A percentile compares a stretch with the other conserved stretches of the same genome.
Evolutionary conservation across 2,113 vertebrate species (phyloP).

Genomic region (Leptobrachium leishanense): DNA sequence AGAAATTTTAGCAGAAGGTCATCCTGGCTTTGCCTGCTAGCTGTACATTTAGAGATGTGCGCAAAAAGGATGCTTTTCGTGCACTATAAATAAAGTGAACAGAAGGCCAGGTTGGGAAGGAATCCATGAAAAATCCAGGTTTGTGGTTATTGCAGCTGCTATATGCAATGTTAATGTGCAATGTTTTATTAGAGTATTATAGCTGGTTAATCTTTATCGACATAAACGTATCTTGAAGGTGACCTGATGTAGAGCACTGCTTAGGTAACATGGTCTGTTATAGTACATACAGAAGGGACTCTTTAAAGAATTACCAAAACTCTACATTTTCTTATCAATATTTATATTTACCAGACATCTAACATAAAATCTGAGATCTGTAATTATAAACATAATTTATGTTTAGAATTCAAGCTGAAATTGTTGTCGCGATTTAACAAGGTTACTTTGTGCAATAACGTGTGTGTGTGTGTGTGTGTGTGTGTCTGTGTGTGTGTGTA

Average conservation of each 20-base stretch:
- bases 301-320: slow-evolving; percentile 17
- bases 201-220: too few relatives aligned
- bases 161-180: too few relatives aligned
- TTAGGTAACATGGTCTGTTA: not conserved
- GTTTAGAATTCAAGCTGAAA: not conserved
- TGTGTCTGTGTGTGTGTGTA: not conserved
- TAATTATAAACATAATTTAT: slow-evolving; percentile 6
- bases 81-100: too few relatives aligned
- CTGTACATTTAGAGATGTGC: too few relatives aligned
- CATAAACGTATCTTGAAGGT: too few relatives aligned
- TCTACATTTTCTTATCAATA: not conserved
- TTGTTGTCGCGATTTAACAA: not conserved
- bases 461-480: not conserved
- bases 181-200: too few relatives aligned
- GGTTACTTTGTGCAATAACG: not conserved
- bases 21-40: too few relatives aligned
- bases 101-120: too few relatives aligned
- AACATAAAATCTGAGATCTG: not conserved
- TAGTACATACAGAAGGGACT: not conserved
- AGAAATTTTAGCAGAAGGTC: too few relatives aligned
- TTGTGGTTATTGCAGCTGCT: too few relatives aligned
- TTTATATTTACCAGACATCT: slow-evolving; percentile 1
- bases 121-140: too few relatives aligned
- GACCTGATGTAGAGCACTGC: not conserved
- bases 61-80: too few relatives aligned